These are phyloP conservation scores for Hippoglossus stenolepis DNA, from an alignment of 2,113 vertebrate genomes.

Conservation along the genomic window DNA sequence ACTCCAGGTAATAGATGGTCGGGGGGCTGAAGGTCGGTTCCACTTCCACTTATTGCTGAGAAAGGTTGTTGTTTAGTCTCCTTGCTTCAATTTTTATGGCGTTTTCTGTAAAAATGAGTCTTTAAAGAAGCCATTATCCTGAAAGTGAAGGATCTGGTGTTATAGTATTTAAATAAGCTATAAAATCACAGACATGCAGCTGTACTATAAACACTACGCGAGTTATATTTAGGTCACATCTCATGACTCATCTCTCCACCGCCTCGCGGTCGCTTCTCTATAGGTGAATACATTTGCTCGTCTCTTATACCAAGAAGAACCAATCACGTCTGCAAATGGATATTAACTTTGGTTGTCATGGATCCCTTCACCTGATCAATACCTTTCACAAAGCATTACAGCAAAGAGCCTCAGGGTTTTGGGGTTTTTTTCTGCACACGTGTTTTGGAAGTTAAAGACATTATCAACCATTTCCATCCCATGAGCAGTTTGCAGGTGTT, in stretches of 20 bases:
- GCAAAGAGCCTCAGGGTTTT: slow-evolving; percentile 69
- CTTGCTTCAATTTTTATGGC: slow-evolving; percentile 5
- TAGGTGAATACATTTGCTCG: too few relatives aligned
- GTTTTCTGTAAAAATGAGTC: background rate
- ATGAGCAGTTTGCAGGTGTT: slow-evolving; percentile 3
- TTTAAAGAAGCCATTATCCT: slow-evolving; percentile 22
- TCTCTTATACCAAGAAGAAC: slow-evolving; percentile 75
- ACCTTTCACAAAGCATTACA: slow-evolving; percentile 79
- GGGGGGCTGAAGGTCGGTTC: background rate
- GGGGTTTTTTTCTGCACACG: slow-evolving; percentile 55
- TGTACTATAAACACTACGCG: too few relatives aligned
- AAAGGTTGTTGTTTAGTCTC: background rate
- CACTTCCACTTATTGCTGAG: too few relatives aligned
- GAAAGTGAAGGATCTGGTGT: slow-evolving; percentile 11
- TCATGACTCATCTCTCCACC: too few relatives aligned
- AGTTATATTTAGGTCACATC: too few relatives aligned
- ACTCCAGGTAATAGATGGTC: slow-evolving; percentile 58
- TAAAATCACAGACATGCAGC: too few relatives aligned
- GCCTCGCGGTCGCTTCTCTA: too few relatives aligned
- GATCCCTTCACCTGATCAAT: slow-evolving; percentile 90
- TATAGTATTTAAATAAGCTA: background rate
- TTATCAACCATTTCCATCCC: background rate
- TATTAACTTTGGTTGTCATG: slow-evolving; percentile 91
- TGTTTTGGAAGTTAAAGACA: background rate
- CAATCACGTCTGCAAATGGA: slow-evolving; percentile 81